Base-by-base conservation (phyloP, 2,888 invertebrate genomes). In the Branchipolynoe longqiensis region DNA sequence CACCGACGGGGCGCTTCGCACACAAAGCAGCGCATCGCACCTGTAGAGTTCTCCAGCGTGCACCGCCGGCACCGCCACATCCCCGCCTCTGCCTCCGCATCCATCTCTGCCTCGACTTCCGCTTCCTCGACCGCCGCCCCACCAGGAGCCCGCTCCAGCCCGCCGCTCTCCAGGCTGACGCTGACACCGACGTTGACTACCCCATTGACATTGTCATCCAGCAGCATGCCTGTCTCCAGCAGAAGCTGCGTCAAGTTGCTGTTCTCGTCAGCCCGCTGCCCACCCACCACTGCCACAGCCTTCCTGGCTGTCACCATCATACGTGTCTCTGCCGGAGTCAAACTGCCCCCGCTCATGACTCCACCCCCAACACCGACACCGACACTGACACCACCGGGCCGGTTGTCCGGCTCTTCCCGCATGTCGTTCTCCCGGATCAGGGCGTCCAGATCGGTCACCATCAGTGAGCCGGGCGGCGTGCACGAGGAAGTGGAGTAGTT, bases 21-120 rank as follows among this genome's bases (percentile, higher is more conserved):
- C 0, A 96, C 96, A 90, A 96, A 96, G 93, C 97, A 97, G 87
- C 96, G 95, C 6, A 95, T 95, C 87, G 95, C 94, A 40, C 95
- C 95, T 0, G 95, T 95, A 83, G 95, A 95, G 94, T 97, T 97
- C 89, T 96, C 95, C 54, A 97, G 94, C 0, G 97, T 97, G 92
- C 97, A 97, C 90, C 96, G 95, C 89, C 95, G 95, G 91, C 94
- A 94, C 84, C 89, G 89, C 94, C 94, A 94, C 48, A 28, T 38
- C 18, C 41, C 58, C 22, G 22, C 58, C 33, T 56, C 82, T 0
- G 36, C 82, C 54, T 58, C 82, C 14, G 36, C 36, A 22, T 31
- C 2, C 18, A 31, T 33, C 6, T 12, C 56, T 12, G 22, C 33
- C 56, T 56, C 56, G n/a, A n/a, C n/a, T n/a, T n/a, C n/a, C n/a